Percentiles rank a stretch among this genome's conserved stretches.
Evolutionary conservation across 2,888 invertebrate genomes (phyloP).

Genomic region (Hofmannophila pseudospretella): DNA sequence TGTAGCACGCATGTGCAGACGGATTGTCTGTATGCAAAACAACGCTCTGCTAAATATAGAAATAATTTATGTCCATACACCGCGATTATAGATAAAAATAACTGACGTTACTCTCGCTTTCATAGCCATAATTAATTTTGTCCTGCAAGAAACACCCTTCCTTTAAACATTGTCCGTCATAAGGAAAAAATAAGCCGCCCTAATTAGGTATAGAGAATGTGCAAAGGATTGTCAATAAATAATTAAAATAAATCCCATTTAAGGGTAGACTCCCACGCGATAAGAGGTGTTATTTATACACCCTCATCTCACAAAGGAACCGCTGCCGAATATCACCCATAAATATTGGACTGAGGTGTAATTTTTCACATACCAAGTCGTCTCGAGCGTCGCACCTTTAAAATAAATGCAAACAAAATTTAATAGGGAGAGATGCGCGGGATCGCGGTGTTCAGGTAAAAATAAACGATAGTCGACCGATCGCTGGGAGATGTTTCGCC

Average conservation of each 20-base stretch:
- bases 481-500: conserved; percentile 62
- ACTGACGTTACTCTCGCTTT: conserved; percentile 53
- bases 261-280: conserved; percentile 76
- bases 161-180: conserved; percentile 1
- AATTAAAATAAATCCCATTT: conserved; percentile 76
- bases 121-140: conserved; percentile 62
- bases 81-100: conserved; percentile 74
- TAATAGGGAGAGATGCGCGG: conserved; percentile 78
- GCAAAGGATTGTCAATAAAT: conserved; percentile 56
- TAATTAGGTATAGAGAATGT: conserved; percentile 9
- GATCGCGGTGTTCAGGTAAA: conserved; percentile 72
- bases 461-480: conserved; percentile 70
- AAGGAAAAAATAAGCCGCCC: conserved; percentile 1
- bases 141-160: conserved; percentile 24
- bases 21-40: conserved; percentile 73
- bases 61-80: conserved; percentile 76
- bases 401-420: conserved; percentile 79
- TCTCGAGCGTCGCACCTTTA: conserved; percentile 76
- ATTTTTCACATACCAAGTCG: conserved; percentile 78
- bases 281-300: conserved; percentile 77
- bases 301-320: conserved; percentile 75
- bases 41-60: conserved; percentile 71
- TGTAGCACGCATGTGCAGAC: conserved; percentile 77
- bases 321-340: conserved; percentile 79
- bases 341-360: conserved; percentile 78